phyloP scores from a whole-genome alignment of 2,113 vertebrate species.

The Erpornis zantholeuca region DNA sequence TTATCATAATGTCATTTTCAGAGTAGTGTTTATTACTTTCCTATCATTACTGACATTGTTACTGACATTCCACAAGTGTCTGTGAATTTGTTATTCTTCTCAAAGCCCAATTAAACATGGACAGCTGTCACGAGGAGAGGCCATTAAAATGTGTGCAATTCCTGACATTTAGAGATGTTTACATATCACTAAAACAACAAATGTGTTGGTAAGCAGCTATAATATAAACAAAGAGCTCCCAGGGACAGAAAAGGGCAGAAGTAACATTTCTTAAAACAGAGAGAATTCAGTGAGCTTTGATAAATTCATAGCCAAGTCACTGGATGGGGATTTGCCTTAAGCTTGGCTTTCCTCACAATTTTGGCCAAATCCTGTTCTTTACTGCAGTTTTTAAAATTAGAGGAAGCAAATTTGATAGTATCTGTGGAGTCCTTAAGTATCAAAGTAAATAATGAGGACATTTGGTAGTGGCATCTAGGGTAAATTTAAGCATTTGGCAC shows the following conservation, averaged over 20 bases:
- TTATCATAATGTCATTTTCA: neutral
- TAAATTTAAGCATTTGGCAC: neutral
- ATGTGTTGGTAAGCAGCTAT: neutral
- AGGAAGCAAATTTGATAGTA: neutral
- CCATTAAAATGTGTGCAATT: conserved; percentile 7
- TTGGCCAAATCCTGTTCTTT: neutral
- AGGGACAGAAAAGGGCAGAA: neutral
- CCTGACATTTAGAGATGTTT: conserved; percentile 11
- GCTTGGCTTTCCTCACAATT: neutral
- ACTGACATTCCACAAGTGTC: neutral
- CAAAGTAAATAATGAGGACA: neutral
- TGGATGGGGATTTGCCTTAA: neutral
- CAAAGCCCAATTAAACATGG: neutral
- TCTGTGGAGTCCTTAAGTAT: neutral
- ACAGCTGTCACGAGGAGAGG: neutral
- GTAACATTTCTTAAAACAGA: neutral
- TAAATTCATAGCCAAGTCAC: neutral
- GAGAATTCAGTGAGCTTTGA: neutral
- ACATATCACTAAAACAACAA: neutral
- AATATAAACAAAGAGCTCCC: neutral
- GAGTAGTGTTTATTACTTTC: neutral
- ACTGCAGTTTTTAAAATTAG: neutral
- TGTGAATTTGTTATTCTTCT: neutral
- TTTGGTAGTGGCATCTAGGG: neutral
- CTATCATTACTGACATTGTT: neutral